These are phyloP conservation scores for Rhopalosiphum nymphaeae DNA, from an alignment of 2,888 invertebrate species.

Conservation along the genomic window DNA sequence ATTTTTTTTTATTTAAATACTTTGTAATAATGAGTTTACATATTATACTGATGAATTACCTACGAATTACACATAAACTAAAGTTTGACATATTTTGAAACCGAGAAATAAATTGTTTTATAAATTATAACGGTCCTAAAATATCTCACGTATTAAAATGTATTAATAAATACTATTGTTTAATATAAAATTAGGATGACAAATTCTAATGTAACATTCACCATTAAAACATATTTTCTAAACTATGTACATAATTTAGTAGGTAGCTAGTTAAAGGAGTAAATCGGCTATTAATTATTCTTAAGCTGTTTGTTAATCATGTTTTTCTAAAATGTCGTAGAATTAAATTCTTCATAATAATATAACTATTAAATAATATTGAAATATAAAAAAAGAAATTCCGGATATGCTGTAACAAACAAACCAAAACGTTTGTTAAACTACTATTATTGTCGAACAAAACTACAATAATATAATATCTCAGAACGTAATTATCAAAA, in stretches of 20 bases:
- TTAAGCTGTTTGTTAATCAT: background rate
- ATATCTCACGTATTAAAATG: background rate
- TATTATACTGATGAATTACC: too few species aligned
- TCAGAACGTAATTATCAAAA: background rate
- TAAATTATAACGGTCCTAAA: background rate
- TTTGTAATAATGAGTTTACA: background rate
- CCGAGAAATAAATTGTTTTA: background rate
- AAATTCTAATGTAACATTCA: too few species aligned
- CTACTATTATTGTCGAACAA: background rate
- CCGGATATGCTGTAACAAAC: background rate
- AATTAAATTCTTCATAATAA: background rate
- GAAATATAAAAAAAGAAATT: background rate
- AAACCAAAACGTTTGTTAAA: background rate
- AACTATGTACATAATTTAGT: background rate
- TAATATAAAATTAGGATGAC: background rate
- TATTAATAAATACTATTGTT: background rate
- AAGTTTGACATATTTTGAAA: background rate
- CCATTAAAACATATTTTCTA: background rate
- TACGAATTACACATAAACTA: too few species aligned
- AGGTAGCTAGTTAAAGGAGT: background rate
- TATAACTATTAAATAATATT: background rate
- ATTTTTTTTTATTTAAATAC: background rate
- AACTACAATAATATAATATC: background rate
- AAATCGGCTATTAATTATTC: background rate
- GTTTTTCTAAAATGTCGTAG: background rate